Base-by-base conservation (phyloP, 2,888 invertebrate genomes). In the Gandaritis pyraliata region DNA sequence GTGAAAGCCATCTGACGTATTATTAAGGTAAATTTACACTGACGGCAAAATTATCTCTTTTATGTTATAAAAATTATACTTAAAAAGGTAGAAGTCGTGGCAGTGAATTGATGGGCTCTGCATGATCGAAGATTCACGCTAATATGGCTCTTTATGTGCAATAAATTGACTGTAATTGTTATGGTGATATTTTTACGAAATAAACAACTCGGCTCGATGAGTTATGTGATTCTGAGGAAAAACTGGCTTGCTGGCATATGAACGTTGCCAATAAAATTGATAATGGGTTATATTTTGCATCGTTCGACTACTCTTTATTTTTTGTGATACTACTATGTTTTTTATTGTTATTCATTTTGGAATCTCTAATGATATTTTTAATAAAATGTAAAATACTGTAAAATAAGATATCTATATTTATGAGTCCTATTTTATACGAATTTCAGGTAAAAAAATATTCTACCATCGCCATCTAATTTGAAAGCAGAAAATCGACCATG, bases 11-110 rank as follows among this genome's bases (percentile, higher is more conserved):
- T 56, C 58, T 65, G 66, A 61, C 61, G 53, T 66, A 72, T 72
- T 79, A 82, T 84, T 82, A 85, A 72, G 67, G 75, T 61, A 69
- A 77, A 83, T 84, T 85, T 83, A 83, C 78, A 69, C 74, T 46
- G 52, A 48, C 45, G 72, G 69, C 68, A 65, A 68, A 69, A 70
- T 63, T 61, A 58, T 60, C 73, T 75, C 71, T 74, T 76, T 78
- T 78, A 81, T 79, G 78, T 76, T 68, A 69, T 65, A 76, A 79
- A 80, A 83, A 80, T 84, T 83, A 84, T 85, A 83, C 78, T 80
- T 80, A 82, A 75, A 77, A 80, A 80, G 73, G 75, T 80, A 75
- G 78, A 53, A 55, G 59, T 56, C 65, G 53, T 51, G 50, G 41
- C 16, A 43, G 82, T 86, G 83, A 85, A 84, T 85, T 79, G 82